Conservation (phyloP, 2,888 invertebrate species). For the Actias luna region DNA sequence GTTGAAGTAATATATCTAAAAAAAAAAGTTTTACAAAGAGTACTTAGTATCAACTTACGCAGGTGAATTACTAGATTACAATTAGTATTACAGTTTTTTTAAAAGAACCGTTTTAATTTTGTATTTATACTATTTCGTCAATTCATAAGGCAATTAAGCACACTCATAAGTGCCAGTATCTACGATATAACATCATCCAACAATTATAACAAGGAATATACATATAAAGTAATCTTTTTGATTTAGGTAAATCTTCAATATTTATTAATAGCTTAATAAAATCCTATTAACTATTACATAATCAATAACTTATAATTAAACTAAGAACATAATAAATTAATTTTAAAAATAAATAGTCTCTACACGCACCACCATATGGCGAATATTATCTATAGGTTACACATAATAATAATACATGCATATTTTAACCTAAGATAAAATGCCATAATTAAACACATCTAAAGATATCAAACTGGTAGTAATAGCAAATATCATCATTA, state of each 20-base stretch:
- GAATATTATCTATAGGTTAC: background rate
- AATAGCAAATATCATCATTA: background rate
- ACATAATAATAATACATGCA: background rate
- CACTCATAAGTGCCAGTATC: background rate
- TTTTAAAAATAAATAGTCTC: conserved; percentile 6
- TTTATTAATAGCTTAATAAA: background rate
- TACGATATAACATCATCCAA: too few species aligned
- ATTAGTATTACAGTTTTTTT: background rate
- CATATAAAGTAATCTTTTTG: background rate
- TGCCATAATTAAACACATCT: background rate
- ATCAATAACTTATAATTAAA: background rate
- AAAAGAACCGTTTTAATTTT: background rate
- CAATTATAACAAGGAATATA: too few species aligned
- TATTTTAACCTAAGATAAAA: background rate
- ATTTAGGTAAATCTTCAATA: background rate
- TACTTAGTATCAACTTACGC: too few species aligned
- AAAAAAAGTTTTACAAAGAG: too few species aligned
- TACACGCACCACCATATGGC: background rate
- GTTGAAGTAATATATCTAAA: too few species aligned
- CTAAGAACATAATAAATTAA: background rate
- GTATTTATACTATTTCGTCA: too few species aligned
- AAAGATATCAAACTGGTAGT: background rate
- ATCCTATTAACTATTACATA: background rate
- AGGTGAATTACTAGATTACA: too few species aligned
- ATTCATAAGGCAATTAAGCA: background rate